phyloP scores from a whole-genome alignment of 2,888 invertebrate genomes.

The Folsomia manolachei region DNA sequence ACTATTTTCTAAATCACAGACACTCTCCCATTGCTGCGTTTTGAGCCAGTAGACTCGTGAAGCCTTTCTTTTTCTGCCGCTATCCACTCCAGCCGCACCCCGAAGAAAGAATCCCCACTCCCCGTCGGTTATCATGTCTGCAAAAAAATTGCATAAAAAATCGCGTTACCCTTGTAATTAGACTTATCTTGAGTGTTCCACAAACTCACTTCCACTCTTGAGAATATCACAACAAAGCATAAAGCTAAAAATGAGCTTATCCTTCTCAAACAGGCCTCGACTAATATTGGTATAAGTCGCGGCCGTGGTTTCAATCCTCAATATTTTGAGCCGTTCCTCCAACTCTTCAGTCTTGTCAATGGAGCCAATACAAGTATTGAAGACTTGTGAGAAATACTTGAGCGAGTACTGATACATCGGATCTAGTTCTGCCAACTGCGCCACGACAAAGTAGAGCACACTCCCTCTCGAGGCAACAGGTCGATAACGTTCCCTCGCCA shows the following conservation, averaged over 20 bases:
- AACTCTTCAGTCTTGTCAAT: conserved; percentile 66
- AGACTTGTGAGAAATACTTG: conserved; percentile 81
- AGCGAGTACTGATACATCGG: conserved; percentile 95
- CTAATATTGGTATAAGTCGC: conserved; percentile 83
- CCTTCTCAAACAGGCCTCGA: conserved; percentile 83
- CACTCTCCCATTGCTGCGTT: conserved; percentile 32
- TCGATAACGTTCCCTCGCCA: conserved; percentile 80
- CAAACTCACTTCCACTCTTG: conserved; percentile 58
- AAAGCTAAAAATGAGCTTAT: conserved; percentile 85
- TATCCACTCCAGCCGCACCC: conserved; percentile 56
- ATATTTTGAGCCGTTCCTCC: conserved; percentile 65
- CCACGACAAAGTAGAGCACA: conserved; percentile 85
- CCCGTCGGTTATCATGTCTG: conserved; percentile 58
- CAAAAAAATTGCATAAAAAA: background rate
- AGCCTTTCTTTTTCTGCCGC: conserved; percentile 27
- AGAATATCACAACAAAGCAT: conserved; percentile 75
- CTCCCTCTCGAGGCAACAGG: conserved; percentile 83
- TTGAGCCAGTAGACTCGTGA: conserved; percentile 35
- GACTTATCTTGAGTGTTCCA: no score
- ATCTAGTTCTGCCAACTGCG: conserved; percentile 82
- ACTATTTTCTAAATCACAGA: conserved; percentile 37
- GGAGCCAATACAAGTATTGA: conserved; percentile 63
- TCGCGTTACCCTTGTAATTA: no score
- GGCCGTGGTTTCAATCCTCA: conserved; percentile 74
- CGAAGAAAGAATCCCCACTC: conserved; percentile 79